Conservation (phyloP, 2,113 vertebrate genomes). For the Rhinopomastus cyanomelas region DNA sequence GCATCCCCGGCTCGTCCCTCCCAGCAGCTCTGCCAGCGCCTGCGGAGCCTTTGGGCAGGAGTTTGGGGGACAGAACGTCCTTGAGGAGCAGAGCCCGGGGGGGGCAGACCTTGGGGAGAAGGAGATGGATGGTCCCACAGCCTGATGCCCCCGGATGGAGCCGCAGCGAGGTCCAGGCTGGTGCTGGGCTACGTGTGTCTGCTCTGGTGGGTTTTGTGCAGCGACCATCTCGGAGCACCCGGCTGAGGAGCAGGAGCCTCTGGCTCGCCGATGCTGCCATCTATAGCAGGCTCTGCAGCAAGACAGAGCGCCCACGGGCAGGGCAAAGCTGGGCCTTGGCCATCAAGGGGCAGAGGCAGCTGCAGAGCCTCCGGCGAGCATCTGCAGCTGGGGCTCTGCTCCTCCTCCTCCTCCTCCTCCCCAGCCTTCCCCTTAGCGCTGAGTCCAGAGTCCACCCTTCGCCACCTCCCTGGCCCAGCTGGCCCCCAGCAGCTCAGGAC, state of each 20-base stretch:
- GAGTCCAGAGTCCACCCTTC: not conserved
- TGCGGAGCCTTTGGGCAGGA: not conserved
- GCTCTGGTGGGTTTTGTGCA: not conserved
- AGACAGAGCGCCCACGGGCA: fast-evolving
- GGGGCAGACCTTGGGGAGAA: not conserved
- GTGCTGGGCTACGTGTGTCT: not conserved
- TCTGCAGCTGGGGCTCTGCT: not conserved
- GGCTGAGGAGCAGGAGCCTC: not conserved
- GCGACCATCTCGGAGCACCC: not conserved
- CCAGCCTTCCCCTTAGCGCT: fast-evolving
- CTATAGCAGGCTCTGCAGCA: constrained; percentile 35
- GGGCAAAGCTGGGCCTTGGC: not conserved
- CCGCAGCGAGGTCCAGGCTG: not conserved
- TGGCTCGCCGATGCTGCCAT: constrained; percentile 67
- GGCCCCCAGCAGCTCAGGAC: not conserved
- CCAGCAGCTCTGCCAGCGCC: not conserved
- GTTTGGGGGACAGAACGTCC: not conserved
- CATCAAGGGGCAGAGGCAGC: fast-evolving
- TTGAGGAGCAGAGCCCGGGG: not conserved
- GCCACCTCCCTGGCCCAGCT: not conserved
- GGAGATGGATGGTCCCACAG: not conserved
- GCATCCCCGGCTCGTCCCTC: not conserved
- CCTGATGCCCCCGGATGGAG: not conserved
- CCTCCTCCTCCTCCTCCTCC: not conserved
- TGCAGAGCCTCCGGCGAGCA: fast-evolving